Conservation (phyloP, 2,888 invertebrate species). For the Ophion ellenae region DNA sequence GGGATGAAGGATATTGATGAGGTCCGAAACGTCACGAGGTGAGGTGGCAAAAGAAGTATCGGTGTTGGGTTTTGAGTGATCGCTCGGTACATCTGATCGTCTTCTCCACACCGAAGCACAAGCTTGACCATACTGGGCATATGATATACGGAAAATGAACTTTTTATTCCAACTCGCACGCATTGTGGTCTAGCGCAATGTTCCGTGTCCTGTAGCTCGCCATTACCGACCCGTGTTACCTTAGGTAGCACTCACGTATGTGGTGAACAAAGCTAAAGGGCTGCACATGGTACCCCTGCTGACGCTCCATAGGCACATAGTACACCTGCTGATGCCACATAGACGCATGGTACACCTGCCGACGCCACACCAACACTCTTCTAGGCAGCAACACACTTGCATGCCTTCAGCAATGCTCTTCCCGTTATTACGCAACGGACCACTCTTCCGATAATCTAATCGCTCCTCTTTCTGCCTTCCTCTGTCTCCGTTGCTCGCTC, state of each 20-base stretch:
- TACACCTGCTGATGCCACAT: conserved; percentile 53
- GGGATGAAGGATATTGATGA: conserved; percentile 29
- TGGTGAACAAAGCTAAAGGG: conserved; percentile 43
- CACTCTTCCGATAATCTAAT: conserved; percentile 65
- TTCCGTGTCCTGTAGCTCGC: conserved; percentile 1
- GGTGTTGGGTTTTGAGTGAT: conserved; percentile 36
- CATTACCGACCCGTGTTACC: conserved; percentile 12
- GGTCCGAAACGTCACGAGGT: conserved; percentile 18
- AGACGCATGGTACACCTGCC: conserved; percentile 55
- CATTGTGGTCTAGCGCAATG: conserved; percentile 14
- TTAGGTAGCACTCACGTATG: conserved; percentile 18
- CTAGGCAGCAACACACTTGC: conserved; percentile 50
- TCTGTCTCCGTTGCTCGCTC: conserved; percentile 37
- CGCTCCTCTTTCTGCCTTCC: conserved; percentile 50
- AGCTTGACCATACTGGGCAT: neutral
- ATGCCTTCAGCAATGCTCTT: conserved; percentile 57
- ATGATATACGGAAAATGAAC: conserved; percentile 22
- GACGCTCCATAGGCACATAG: conserved; percentile 35
- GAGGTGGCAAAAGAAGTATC: conserved; percentile 43
- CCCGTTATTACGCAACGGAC: conserved; percentile 60
- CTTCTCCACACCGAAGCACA: neutral
- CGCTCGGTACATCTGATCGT: neutral
- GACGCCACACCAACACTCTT: conserved; percentile 38
- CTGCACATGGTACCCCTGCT: conserved; percentile 49
- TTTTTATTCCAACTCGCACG: conserved; percentile 38